A percentile compares a stretch with the other conserved stretches of the same genome.
phyloP scores from a whole-genome alignment of 2,113 vertebrate species.

The Spheniscus mendiculus region DNA sequence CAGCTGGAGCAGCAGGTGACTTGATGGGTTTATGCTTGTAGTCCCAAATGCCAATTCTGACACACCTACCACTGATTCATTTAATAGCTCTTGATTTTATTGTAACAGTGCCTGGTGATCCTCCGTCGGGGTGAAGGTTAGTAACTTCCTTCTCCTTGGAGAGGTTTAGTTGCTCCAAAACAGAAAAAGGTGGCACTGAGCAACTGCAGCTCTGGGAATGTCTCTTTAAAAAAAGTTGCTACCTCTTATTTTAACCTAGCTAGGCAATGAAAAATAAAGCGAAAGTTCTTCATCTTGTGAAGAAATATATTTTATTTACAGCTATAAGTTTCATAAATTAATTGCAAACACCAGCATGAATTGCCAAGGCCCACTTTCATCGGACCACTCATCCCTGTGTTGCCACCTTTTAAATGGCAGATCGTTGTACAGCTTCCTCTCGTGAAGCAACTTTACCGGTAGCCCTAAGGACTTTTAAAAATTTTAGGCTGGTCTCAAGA shows the following conservation, averaged over 20 bases:
- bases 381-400: not conserved
- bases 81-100: not conserved
- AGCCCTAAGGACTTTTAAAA: not conserved
- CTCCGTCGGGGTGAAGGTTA: not conserved
- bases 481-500: not conserved
- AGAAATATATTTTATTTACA: not conserved
- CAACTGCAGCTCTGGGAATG: not conserved
- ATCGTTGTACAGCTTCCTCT: not conserved
- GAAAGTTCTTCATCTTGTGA: not conserved
- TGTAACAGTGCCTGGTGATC: not conserved
- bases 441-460: not conserved
- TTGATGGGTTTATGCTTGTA: not conserved
- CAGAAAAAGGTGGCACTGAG: not conserved
- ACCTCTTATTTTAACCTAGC: not conserved
- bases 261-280: not conserved
- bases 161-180: not conserved
- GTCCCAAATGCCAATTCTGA: not conserved
- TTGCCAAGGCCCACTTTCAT: not conserved
- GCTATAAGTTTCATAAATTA: not conserved
- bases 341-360: not conserved
- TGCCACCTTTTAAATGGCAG: not conserved
- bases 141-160: not conserved
- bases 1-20: not conserved
- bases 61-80: not conserved
- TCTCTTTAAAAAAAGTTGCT: not conserved